Conservation (phyloP, 2,888 invertebrate species). For the Mayetiola destructor region DNA sequence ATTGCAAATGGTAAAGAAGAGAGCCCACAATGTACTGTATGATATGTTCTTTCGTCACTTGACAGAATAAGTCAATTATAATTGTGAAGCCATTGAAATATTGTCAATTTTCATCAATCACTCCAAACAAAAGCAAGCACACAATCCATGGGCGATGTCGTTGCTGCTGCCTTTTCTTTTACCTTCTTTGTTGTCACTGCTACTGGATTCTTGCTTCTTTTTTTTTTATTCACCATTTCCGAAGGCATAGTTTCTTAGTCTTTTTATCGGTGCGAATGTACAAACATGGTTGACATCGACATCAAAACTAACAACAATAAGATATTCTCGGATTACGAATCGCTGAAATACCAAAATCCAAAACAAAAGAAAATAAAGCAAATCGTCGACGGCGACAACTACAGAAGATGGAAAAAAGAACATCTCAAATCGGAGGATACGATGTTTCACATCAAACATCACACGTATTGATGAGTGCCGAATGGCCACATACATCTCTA, state of each 20-base stretch:
- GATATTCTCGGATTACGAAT: neutral
- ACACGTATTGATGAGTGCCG: slow-evolving; percentile 11
- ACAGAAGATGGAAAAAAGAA: neutral
- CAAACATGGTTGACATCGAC: neutral
- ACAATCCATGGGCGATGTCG: no score
- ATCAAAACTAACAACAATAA: neutral
- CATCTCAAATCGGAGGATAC: neutral
- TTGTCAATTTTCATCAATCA: slow-evolving; percentile 13
- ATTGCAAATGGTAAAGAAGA: no score
- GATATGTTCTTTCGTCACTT: slow-evolving; percentile 1
- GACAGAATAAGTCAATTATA: slow-evolving; percentile 13
- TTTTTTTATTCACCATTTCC: neutral
- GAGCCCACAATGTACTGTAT: no score
- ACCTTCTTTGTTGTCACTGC: no score
- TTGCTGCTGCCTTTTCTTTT: no score
- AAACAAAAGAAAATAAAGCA: neutral
- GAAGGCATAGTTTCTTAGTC: neutral
- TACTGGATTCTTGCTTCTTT: no score
- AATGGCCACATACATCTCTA: slow-evolving; percentile 10
- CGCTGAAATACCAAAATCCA: no score
- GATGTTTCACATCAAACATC: slow-evolving; percentile 12
- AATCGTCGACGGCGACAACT: neutral
- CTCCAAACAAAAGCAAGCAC: neutral
- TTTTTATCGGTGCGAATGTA: neutral
- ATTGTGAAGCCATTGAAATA: slow-evolving; percentile 8